Conservation (phyloP, 2,113 vertebrate species). For the Xenopus borealis region DNA sequence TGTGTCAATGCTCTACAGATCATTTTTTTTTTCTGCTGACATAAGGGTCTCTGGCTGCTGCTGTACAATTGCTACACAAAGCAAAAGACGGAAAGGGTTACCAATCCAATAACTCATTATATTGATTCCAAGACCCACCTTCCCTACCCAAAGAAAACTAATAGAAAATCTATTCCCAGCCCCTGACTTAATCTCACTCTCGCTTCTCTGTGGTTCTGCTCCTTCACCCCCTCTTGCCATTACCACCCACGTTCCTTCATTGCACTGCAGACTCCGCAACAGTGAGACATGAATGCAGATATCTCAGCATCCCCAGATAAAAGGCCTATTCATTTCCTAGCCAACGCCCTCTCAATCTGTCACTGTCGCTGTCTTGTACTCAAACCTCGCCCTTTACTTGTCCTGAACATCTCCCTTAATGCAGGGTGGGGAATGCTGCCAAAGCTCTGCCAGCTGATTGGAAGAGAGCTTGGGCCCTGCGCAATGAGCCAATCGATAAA, state of each 20-base stretch:
- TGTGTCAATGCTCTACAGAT: no score
- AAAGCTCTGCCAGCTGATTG: slow-evolving; percentile 17
- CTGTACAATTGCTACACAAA: neutral
- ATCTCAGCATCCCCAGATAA: slow-evolving; percentile 1
- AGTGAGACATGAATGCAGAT: slow-evolving; percentile 5
- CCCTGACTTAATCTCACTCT: neutral
- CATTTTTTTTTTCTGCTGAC: no score
- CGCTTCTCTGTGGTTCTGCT: neutral
- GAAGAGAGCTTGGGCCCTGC: neutral
- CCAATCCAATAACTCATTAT: slow-evolving; percentile 12
- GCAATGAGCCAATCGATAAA: neutral
- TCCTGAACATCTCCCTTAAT: slow-evolving; percentile 15
- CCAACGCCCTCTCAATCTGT: slow-evolving; percentile 13
- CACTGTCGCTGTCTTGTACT: slow-evolving; percentile 12
- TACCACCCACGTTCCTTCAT: neutral
- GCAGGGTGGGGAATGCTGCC: slow-evolving; percentile 26
- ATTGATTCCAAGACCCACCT: slow-evolving; percentile 12
- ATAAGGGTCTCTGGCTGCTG: neutral
- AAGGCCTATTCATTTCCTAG: slow-evolving; percentile 29
- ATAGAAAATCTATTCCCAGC: neutral
- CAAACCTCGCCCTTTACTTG: slow-evolving; percentile 22
- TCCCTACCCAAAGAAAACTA: slow-evolving; percentile 2
- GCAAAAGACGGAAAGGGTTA: slow-evolving; percentile 16
- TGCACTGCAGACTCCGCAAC: slow-evolving; percentile 13
- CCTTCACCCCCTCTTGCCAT: neutral